phyloP scores from a whole-genome alignment of 2,888 invertebrate genomes.

The Drosophila longiperda region DNA sequence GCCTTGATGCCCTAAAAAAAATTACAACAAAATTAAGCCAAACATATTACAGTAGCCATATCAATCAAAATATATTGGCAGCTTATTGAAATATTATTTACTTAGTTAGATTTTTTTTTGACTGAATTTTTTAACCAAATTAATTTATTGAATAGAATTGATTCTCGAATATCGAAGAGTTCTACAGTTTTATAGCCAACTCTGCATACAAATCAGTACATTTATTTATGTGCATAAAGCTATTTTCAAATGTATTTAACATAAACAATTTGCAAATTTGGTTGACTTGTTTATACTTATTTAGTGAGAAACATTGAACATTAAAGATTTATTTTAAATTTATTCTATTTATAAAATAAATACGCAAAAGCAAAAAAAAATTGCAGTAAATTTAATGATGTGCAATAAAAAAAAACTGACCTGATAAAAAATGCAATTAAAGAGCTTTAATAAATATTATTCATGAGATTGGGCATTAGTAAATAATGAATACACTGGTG shows the following conservation, averaged over 20 bases:
- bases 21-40: not conserved
- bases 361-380: conserved; percentile 10
- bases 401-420: not conserved
- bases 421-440: not conserved
- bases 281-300: conserved; percentile 17
- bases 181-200: not conserved
- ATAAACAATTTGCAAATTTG: conserved; percentile 16
- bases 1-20: conserved; percentile 1
- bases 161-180: not conserved
- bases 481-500: conserved; percentile 17
- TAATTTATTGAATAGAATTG: not conserved
- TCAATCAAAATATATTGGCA: not conserved
- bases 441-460: no score
- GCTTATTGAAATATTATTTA: not conserved
- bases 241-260: not conserved
- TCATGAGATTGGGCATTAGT: not conserved
- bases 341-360: conserved; percentile 44
- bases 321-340: conserved; percentile 20
- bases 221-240: not conserved
- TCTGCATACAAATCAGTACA: not conserved
- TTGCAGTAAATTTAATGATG: conserved; percentile 1
- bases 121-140: not conserved
- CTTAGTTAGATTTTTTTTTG: not conserved
- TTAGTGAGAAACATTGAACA: conserved; percentile 38
- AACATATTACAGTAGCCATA: not conserved